Evolutionary conservation across 1,140 invertebrate genomes (phyloP), one percentile per base, ranked within the genome.

Genomic region (Atta texana): DNA sequence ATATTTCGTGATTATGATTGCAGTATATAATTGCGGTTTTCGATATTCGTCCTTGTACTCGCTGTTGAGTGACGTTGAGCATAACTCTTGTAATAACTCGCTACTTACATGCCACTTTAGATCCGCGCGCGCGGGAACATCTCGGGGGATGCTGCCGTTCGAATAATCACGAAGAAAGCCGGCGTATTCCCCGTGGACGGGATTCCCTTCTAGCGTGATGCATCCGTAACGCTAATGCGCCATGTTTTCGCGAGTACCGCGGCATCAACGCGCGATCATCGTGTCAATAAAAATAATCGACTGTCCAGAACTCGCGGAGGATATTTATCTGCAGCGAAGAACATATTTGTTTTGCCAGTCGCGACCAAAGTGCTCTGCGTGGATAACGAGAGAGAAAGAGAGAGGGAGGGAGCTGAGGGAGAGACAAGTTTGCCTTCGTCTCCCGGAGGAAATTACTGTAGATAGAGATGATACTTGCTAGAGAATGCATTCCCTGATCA

Each of bases 241-340:
- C 51, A 57, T 14, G 31, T 69, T 55, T 8, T 7, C 68, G 34
- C 16, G 16, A 39, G 51, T n/a, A 21, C 34, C 0, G 16, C 1
- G 21, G n/a, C n/a, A 63, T 66, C 63, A 66, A 34, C 18, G 21
- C 39, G 59, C 34, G 77, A 82, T 18, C 85, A 5, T 69, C 39
- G 39, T 75, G 55, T 84, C 69, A 84, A 84, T 84, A 84, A 84
- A 82, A 84, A 75, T 78, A 78, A 88, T 86, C 31, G 78, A 51
- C 68, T 12, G 61, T 80, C 85, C 61, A 12, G 16, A 66, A 53
- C 12, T 69, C 63, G 44, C 53, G 44, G 16, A 31, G 34, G 44
- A 75, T 34, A 75, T 63, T 85, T 59, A 64, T 85, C 39, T 31
- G 24, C 28, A 18, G 51, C 21, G 59, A 28, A 31, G 18, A 59